These are phyloP conservation scores for Xestia rhomboidea DNA, from an alignment of 2,888 invertebrate genomes.

Conservation along the genomic window DNA sequence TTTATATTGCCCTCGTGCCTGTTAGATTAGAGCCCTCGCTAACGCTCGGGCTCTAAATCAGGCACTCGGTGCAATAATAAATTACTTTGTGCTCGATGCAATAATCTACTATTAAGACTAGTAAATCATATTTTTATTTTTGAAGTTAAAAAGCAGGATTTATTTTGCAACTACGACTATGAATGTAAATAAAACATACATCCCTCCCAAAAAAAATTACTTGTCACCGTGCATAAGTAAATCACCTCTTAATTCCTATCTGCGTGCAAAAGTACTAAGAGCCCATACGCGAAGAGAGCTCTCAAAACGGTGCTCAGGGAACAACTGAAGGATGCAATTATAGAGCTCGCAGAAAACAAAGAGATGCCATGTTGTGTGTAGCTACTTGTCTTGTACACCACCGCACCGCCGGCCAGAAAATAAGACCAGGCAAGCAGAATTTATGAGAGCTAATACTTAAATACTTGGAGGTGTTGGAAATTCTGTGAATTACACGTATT, in stretches of 20 bases:
- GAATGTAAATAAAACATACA: background rate
- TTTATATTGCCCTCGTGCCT: too few species aligned
- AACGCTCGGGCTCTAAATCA: too few species aligned
- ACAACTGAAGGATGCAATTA: conserved; percentile 70
- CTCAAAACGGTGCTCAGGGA: conserved; percentile 45
- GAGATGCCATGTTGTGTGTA: conserved; percentile 47
- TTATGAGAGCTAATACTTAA: conserved; percentile 60
- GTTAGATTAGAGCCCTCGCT: too few species aligned
- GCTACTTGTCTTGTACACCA: conserved; percentile 49
- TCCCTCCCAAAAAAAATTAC: background rate
- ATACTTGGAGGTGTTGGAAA: conserved; percentile 51
- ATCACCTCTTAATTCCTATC: conserved; percentile 31
- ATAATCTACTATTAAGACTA: too few species aligned
- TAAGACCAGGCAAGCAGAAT: conserved; percentile 57
- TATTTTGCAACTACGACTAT: background rate
- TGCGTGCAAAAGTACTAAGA: conserved; percentile 43
- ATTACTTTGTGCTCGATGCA: too few species aligned
- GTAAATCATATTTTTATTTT: background rate
- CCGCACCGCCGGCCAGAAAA: conserved; percentile 34
- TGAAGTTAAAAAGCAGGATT: background rate
- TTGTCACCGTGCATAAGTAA: background rate
- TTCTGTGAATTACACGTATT: conserved; percentile 51
- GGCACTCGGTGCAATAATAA: too few species aligned
- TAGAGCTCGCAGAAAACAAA: conserved; percentile 63
- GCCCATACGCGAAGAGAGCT: conserved; percentile 45